Percentiles rank a stretch among this genome's conserved stretches.
phyloP scores from a whole-genome alignment of 2,797 vertebrate genomes.

The Dromococcyx pavoninus region DNA sequence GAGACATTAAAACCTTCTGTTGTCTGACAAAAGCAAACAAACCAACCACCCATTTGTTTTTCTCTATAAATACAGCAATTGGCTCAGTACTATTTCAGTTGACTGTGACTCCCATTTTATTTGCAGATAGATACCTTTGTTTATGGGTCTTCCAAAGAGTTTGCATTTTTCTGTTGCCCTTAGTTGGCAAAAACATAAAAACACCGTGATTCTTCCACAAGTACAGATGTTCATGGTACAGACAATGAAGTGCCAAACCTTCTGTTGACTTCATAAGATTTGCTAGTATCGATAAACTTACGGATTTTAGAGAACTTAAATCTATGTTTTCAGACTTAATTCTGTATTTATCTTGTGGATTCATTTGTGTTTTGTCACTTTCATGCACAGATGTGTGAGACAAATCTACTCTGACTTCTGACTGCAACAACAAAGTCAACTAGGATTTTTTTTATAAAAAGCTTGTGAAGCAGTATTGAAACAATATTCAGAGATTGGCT shows the following conservation, averaged over 20 bases:
- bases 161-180: background rate
- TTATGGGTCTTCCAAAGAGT: background rate
- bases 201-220: background rate
- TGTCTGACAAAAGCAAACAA: constrained; percentile 15
- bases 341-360: background rate
- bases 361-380: background rate
- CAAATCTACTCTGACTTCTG: background rate
- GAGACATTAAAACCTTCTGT: constrained; percentile 45
- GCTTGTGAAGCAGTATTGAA: background rate
- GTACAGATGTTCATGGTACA: background rate
- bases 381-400: rapidly evolving
- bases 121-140: background rate
- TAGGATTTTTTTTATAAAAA: background rate
- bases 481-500: background rate
- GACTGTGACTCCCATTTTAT: background rate
- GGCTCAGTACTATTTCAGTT: background rate
- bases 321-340: background rate
- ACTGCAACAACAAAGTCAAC: background rate
- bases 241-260: background rate
- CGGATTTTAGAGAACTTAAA: background rate
- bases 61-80: constrained; percentile 4
- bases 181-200: constrained; percentile 3
- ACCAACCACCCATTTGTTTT: background rate
- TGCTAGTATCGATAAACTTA: background rate
- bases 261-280: background rate